Evolutionary conservation across 2,888 invertebrate genomes (phyloP).

Genomic region (Drosophila colorata): DNA sequence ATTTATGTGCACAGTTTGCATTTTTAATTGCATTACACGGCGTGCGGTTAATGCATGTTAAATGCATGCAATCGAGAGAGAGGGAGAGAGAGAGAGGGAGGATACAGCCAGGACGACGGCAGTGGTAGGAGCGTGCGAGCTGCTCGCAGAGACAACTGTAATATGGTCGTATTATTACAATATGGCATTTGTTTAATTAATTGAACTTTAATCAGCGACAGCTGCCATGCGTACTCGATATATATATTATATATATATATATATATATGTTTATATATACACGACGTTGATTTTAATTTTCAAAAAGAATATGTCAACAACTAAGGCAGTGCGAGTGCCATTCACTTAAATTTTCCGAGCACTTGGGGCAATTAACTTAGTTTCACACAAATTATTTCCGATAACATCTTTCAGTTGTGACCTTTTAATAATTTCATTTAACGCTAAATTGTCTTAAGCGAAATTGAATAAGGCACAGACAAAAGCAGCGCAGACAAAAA

Average conservation of each 20-base stretch:
- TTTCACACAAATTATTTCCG: constrained; percentile 63
- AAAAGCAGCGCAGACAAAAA: constrained; percentile 20
- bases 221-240: constrained; percentile 39
- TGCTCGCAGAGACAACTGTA: constrained; percentile 36
- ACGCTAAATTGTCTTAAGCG: constrained; percentile 63
- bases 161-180: constrained; percentile 53
- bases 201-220: constrained; percentile 74
- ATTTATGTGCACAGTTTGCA: constrained; percentile 76
- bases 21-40: constrained; percentile 78
- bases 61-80: constrained; percentile 63
- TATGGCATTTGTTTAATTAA: constrained; percentile 73
- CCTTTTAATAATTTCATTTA: constrained; percentile 74
- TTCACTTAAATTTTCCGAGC: constrained; percentile 27
- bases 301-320: constrained; percentile 30
- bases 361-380: constrained; percentile 41
- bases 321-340: constrained; percentile 3
- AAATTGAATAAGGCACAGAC: constrained; percentile 66
- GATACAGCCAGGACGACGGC: background rate
- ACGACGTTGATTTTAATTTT: constrained; percentile 3
- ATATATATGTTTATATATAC: constrained; percentile 1
- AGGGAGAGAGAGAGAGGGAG: background rate
- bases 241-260: background rate
- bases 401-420: constrained; percentile 57
- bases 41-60: constrained; percentile 76
- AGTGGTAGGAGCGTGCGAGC: background rate